Base-by-base conservation (phyloP, 2,888 invertebrate genomes). In the Baronia brevicornis region DNA sequence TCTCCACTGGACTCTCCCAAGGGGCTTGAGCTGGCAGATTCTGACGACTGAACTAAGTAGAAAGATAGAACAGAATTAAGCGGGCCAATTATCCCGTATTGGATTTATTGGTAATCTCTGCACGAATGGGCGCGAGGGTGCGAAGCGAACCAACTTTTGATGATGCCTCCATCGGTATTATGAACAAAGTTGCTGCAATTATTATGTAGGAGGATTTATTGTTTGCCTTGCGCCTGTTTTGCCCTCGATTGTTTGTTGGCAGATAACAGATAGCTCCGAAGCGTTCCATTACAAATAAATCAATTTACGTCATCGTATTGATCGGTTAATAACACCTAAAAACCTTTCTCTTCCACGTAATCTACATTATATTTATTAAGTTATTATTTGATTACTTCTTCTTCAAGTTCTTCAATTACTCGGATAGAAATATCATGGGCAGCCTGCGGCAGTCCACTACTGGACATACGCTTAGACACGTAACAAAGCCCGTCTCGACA, bases 51-150 rank as follows among this genome's bases (percentile, higher is more conserved):
- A 79, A 82, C 79, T 80, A 82, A 84, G 84, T 82, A 84, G 82
- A 82, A 80, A 84, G 84, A 84, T 84, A 82, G 84, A 77, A 82
- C 75, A 80, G 80, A 84, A 82, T 84, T 84, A 84, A 84, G 84
- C 82, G 78, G 77, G 77, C 80, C 84, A 84, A 84, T 84, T 84
- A 84, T 84, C 84, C 82, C 84, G 82, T 82, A 84, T 84, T 84
- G 82, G 84, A 84, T 84, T 84, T 84, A 84, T 84, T 84, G 84
- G 84, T 84, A 84, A 84, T 84, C 84, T 82, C 73, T 79, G 82
- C 84, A 84, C 84, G 84, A 80, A 80, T 78, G 71, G 74, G 78
- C 79, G 79, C 75, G 79, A 80, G 84, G 84, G 84, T 82, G 84
- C 78, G 80, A 80, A 72, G 57, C 67, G 70, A 69, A 75, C 79